phyloP scores from a whole-genome alignment of 2,113 vertebrate species.

The Oncorhynchus masou region DNA sequence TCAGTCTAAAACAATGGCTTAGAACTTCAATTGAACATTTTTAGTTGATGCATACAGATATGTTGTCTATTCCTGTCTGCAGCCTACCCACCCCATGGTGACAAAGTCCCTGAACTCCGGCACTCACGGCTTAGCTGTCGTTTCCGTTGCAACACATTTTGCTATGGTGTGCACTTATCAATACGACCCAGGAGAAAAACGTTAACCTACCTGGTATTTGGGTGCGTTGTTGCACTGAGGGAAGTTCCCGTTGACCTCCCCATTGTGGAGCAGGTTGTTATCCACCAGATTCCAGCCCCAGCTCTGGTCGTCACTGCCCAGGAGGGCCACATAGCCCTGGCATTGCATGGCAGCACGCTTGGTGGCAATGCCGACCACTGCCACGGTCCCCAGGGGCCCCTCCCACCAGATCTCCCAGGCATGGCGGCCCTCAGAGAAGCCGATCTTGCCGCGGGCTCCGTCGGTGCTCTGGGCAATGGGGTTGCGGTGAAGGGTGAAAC shows the following conservation, averaged over 20 bases:
- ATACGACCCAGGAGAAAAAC: not conserved
- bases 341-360: conserved; percentile 96
- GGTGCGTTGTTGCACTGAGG: conserved; percentile 98
- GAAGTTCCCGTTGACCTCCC: conserved; percentile 96
- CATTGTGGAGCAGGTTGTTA: conserved; percentile 97
- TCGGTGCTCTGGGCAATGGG: conserved; percentile 98
- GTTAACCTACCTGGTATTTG: conserved; percentile 88
- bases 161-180: too few species aligned
- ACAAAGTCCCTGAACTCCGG: too few species aligned
- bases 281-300: conserved; percentile 99
- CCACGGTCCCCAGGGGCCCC: conserved; percentile 95
- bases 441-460: conserved; percentile 94
- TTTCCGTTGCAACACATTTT: too few species aligned
- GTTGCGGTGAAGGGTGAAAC: conserved; percentile 97
- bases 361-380: conserved; percentile 95
- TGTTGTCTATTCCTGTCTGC: too few species aligned
- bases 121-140: too few species aligned
- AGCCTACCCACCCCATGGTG: too few species aligned
- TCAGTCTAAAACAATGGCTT: too few species aligned
- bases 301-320: conserved; percentile 97
- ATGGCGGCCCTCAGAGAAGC: conserved; percentile 94
- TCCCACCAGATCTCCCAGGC: conserved; percentile 99
- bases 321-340: conserved; percentile 94
- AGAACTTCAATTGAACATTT: too few species aligned
- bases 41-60: too few species aligned